phyloP scores from a whole-genome alignment of 2,888 invertebrate species.

The Heliconius charithonia region DNA sequence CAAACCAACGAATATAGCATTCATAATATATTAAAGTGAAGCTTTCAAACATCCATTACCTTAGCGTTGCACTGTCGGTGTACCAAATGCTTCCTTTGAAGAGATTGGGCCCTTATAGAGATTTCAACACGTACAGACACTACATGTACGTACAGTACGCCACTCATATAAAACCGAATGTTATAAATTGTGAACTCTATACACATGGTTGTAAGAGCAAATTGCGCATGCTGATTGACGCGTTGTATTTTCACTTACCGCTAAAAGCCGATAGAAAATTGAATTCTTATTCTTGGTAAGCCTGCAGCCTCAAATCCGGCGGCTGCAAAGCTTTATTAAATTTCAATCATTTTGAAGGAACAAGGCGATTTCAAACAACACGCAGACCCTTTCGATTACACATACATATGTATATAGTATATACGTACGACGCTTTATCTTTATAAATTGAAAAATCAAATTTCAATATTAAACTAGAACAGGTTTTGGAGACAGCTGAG shows the following conservation, averaged over 20 bases:
- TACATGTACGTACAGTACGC: slow-evolving; percentile 39
- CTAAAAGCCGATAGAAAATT: slow-evolving; percentile 54
- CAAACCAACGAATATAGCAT: slow-evolving; percentile 4
- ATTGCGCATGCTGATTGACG: slow-evolving; percentile 29
- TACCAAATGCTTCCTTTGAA: slow-evolving; percentile 65
- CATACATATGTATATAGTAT: not conserved
- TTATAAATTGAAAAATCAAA: not conserved
- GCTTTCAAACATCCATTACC: slow-evolving; percentile 13
- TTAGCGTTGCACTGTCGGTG: slow-evolving; percentile 24
- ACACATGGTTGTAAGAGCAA: slow-evolving; percentile 19
- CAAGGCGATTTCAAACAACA: slow-evolving; percentile 34
- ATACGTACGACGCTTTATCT: not conserved
- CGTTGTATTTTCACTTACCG: slow-evolving; percentile 43
- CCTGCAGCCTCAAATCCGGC: slow-evolving; percentile 50
- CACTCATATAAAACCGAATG: slow-evolving; percentile 26
- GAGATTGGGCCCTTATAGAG: slow-evolving; percentile 75
- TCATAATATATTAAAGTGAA: slow-evolving; percentile 19
- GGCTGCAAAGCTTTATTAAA: slow-evolving; percentile 50
- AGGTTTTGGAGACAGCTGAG: not conserved
- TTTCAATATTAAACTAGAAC: not conserved
- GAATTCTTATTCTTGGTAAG: slow-evolving; percentile 52
- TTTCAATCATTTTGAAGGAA: slow-evolving; percentile 46
- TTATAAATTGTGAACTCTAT: slow-evolving; percentile 38
- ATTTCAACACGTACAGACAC: slow-evolving; percentile 52
- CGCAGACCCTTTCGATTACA: not conserved